These are phyloP conservation scores for Hirudinaria manillensis DNA, from an alignment of 2,888 invertebrate genomes.

Conservation along the genomic window DNA sequence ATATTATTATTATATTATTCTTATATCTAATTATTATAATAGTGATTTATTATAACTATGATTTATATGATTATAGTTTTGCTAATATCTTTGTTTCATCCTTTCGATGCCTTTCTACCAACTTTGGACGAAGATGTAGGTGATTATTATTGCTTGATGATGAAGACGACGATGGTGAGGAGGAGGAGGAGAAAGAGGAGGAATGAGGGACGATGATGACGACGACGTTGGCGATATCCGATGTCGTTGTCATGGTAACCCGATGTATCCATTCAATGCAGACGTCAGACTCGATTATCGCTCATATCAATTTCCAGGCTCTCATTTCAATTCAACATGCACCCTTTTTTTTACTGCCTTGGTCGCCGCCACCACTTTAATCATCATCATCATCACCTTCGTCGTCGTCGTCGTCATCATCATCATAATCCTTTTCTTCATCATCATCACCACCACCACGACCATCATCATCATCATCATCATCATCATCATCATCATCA, in stretches of 20 bases:
- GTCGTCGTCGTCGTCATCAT: neutral
- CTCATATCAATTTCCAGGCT: too few relatives aligned
- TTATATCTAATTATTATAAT: too few relatives aligned
- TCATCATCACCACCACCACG: slow-evolving; percentile 13
- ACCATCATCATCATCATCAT: slow-evolving; percentile 12
- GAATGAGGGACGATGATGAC: slow-evolving; percentile 13
- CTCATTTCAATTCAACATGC: too few relatives aligned
- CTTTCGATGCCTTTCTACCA: too few relatives aligned
- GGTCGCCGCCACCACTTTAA: neutral
- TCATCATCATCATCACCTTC: neutral
- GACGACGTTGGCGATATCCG: slow-evolving; percentile 11
- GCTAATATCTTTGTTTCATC: too few relatives aligned
- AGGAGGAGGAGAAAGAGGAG: slow-evolving; percentile 6
- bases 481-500: slow-evolving; percentile 27
- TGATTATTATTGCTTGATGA: slow-evolving; percentile 1
- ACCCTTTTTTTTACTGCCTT: too few relatives aligned
- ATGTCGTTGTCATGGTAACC: too few relatives aligned
- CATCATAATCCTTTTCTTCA: slow-evolving; percentile 1
- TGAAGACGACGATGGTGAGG: slow-evolving; percentile 14
- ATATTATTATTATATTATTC: too few relatives aligned
- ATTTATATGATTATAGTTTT: too few relatives aligned
- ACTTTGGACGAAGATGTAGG: slow-evolving; percentile 1
- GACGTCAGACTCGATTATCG: too few relatives aligned
- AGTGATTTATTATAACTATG: too few relatives aligned
- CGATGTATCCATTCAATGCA: too few relatives aligned